These are phyloP conservation scores for Ryuthela nishihirai DNA, from an alignment of 2,888 invertebrate species.

Conservation along the genomic window DNA sequence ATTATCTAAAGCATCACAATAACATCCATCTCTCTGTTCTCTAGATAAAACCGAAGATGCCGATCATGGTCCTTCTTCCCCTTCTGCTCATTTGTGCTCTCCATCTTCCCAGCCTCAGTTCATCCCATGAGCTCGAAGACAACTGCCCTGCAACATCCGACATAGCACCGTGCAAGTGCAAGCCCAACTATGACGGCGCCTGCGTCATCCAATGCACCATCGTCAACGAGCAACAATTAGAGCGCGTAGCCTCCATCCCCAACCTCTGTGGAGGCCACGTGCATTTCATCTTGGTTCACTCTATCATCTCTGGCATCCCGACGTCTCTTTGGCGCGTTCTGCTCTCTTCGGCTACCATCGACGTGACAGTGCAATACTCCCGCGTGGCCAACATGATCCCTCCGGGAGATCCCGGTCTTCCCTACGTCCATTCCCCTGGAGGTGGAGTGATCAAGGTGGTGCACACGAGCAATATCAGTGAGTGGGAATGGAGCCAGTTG, in stretches of 20 bases:
- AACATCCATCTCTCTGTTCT: too few species aligned
- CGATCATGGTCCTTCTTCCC: too few species aligned
- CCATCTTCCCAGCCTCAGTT: too few species aligned
- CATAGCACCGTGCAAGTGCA: constrained; percentile 19
- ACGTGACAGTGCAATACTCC: constrained; percentile 17
- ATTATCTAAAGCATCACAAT: too few species aligned
- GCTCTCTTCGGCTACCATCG: constrained; percentile 24
- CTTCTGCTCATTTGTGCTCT: too few species aligned
- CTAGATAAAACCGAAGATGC: too few species aligned
- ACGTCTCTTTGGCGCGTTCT: constrained; percentile 18
- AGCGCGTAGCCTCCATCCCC: constrained; percentile 14
- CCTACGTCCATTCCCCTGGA: constrained; percentile 7
- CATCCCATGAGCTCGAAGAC: too few species aligned
- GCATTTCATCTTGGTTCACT: constrained; percentile 19
- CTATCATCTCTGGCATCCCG: constrained; percentile 15
- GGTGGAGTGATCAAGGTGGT: constrained; percentile 22
- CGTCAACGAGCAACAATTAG: background rate
- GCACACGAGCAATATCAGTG: constrained; percentile 7
- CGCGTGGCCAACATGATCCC: constrained; percentile 4
- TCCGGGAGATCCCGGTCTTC: constrained; percentile 4
- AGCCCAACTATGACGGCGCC: constrained; percentile 18
- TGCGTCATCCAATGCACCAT: constrained; percentile 21
- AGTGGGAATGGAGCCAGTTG: constrained; percentile 21
- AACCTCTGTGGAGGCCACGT: constrained; percentile 22
- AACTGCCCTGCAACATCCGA: constrained; percentile 6